Base-by-base conservation (phyloP, 2,888 invertebrate genomes). In the Archips xylosteana region DNA sequence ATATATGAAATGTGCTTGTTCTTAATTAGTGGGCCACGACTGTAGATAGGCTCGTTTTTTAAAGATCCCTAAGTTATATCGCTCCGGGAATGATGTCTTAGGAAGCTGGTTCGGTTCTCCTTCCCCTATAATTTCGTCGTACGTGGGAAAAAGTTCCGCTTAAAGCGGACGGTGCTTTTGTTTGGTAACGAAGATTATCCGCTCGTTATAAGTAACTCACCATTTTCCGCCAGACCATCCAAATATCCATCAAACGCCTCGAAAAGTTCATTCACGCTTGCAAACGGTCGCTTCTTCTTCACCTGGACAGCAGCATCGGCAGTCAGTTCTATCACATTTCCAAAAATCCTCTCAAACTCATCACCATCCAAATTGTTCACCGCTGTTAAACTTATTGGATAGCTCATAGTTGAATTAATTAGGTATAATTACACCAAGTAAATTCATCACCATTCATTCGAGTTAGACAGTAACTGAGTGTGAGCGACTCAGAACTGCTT, bases 311-410 rank as follows among this genome's bases (percentile, higher is more conserved):
- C 95, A 34, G 95, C 96, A 75, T 93, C 93, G 9, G 94, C 88
- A 81, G 94, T 95, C 75, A 95, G 87, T 82, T 96, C 96, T 70
- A 96, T 95, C n/a, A 96, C 95, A 87, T 96, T 96, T 32, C 93
- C 93, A 82, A 96, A 96, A 70, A 95, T 85, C 81, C 91, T 88
- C 75, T 95, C 94, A 83, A 96, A 96, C 76, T 95, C 90, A 61
- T 95, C 93, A 62, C 85, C 88, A 62, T 87, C 85, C 78, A 96
- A 84, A 66, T 87, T 89, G 83, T 96, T 96, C 0, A 96, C 95
- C 82, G 95, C 94, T 47, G 87, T 83, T 71, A 96, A 90, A 75
- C 86, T 85, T 66, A 89, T 87, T 70, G 92, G 68, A 13, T 49
- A 23, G 62, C 65, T 57, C 75, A 75, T 70, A 23, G 51, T 71